Percentiles rank a stretch among this genome's conserved stretches.
Conservation (phyloP, 2,888 invertebrate genomes). For the Agonum fuliginosum region DNA sequence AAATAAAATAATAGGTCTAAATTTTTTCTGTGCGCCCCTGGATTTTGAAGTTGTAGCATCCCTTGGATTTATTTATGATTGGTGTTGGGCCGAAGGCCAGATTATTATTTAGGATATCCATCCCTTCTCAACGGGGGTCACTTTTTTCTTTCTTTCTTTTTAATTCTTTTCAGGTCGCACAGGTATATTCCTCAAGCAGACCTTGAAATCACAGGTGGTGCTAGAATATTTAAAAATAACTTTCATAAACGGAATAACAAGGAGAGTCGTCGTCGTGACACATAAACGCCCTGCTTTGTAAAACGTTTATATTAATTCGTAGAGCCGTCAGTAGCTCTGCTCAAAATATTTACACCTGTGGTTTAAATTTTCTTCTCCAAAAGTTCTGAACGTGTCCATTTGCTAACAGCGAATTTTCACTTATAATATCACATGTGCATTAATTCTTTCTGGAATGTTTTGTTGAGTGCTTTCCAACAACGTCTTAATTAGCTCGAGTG, state of each 20-base stretch:
- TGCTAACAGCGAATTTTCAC: neutral
- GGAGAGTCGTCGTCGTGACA: neutral
- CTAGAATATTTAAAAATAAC: slow-evolving; percentile 35
- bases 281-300: slow-evolving; percentile 3
- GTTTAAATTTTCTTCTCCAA: too few relatives aligned
- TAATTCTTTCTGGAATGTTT: too few relatives aligned
- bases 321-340: neutral
- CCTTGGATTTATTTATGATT: slow-evolving; percentile 59
- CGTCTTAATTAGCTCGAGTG: too few relatives aligned
- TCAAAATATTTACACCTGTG: neutral
- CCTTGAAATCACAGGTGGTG: slow-evolving; percentile 48
- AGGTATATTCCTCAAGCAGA: slow-evolving; percentile 23
- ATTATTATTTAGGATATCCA: slow-evolving; percentile 52
- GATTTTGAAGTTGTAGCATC: neutral
- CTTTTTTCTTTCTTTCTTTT: slow-evolving; percentile 37
- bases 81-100: slow-evolving; percentile 50
- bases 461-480: too few relatives aligned
- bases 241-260: slow-evolving; percentile 14
- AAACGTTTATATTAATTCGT: slow-evolving; percentile 21
- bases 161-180: slow-evolving; percentile 39
- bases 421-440: too few relatives aligned
- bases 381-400: slow-evolving; percentile 8
- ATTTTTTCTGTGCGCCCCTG: slow-evolving; percentile 34
- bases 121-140: slow-evolving; percentile 55
- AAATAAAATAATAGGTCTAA: neutral